phyloP scores from a whole-genome alignment of 2,888 invertebrate species.

The Monochamus alternatus region DNA sequence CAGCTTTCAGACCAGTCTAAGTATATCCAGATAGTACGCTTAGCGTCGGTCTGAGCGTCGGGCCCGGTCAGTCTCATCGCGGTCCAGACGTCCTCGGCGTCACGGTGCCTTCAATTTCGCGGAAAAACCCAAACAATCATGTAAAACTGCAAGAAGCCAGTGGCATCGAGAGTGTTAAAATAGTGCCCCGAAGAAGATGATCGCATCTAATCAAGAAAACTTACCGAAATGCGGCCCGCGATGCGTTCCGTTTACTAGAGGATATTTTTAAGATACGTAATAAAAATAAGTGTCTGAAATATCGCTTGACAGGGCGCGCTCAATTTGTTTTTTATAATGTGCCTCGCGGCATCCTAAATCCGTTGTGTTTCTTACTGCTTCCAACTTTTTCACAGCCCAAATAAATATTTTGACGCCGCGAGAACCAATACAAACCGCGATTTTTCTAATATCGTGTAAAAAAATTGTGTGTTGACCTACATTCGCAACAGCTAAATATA shows the following conservation, averaged over 20 bases:
- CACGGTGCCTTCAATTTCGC: constrained; percentile 13
- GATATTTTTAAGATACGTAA: constrained; percentile 30
- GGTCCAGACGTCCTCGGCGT: constrained; percentile 58
- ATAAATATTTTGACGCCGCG: neutral
- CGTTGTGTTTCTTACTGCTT: neutral
- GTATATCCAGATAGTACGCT: constrained; percentile 61
- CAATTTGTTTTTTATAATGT: constrained; percentile 5
- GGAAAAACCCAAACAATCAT: constrained; percentile 37
- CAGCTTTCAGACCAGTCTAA: constrained; percentile 51
- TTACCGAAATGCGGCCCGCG: constrained; percentile 15
- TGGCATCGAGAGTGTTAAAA: constrained; percentile 20
- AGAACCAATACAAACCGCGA: too few species aligned
- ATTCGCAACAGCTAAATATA: too few species aligned
- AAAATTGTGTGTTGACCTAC: too few species aligned
- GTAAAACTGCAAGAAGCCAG: constrained; percentile 29
- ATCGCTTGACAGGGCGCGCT: constrained; percentile 19
- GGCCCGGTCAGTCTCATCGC: constrained; percentile 63
- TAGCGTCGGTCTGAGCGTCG: constrained; percentile 53
- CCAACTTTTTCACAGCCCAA: neutral
- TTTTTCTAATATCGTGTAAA: too few species aligned
- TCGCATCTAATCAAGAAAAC: neutral
- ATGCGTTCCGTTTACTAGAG: constrained; percentile 4
- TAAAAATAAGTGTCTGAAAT: constrained; percentile 24
- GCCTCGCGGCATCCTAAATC: neutral
- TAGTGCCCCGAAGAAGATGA: neutral